A percentile compares a stretch with the other conserved stretches of the same genome.
phyloP scores from a whole-genome alignment of 2,113 vertebrate species.

The Azemiops feae region DNA sequence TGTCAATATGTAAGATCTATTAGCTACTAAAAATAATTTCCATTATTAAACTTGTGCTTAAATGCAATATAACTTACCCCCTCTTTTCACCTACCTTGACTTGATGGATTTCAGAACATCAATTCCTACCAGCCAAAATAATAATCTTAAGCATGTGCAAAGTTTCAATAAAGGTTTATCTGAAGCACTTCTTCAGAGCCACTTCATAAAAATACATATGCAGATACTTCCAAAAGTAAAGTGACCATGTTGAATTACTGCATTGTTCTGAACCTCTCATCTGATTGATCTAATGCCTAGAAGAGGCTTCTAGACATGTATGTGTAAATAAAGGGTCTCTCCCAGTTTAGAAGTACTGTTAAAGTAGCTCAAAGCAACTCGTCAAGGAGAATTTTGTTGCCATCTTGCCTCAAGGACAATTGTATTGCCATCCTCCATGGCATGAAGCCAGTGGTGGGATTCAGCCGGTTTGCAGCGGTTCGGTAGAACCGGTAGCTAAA shows the following conservation, averaged over 20 bases:
- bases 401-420: no score
- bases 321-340: background rate
- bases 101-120: background rate
- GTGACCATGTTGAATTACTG: background rate
- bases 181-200: background rate
- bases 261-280: background rate
- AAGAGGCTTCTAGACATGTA: background rate
- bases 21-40: background rate
- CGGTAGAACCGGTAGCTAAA: no score
- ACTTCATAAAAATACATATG: background rate
- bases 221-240: background rate
- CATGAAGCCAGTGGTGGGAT: no score
- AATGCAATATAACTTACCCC: background rate
- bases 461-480: no score
- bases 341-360: background rate
- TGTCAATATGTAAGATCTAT: background rate
- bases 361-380: background rate
- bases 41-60: background rate
- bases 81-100: background rate
- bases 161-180: background rate
- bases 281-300: background rate
- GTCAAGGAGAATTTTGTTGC: background rate
- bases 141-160: background rate
- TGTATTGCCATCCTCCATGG: no score
- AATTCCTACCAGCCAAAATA: background rate